Evolutionary conservation across 1,140 invertebrate genomes (phyloP), one percentile per base, ranked within the genome.

Genomic region (Druon quercuslanigerum): DNA sequence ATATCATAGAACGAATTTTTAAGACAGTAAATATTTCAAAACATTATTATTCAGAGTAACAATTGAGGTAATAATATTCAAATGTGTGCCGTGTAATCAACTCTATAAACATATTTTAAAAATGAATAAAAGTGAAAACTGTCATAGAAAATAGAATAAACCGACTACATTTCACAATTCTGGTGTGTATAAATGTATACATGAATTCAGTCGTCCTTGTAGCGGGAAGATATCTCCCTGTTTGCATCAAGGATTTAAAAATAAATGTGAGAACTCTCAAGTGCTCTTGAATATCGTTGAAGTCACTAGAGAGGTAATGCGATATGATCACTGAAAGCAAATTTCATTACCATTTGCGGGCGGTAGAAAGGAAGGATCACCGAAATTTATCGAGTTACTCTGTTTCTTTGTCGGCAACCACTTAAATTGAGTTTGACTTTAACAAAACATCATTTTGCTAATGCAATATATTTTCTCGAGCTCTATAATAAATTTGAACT

Each of bases 281-380:
- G 25, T 66, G 60, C 7, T 40, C 60, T 40, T 66, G 14, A 46
- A 16, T 7, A 66, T 66, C 20, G 60, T 66, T 40, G 60, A 66
- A 66, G 25, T 33, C 14, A 40, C 60, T 66, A 33, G 25, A 66
- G 25, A 66, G 16, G 14, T 16, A 66, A 66, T 66, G 60, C 60
- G 33, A 66, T 66, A 66, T 66, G 60, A 66, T 46, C 60, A 66
- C 60, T 66, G 60, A 33, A 2, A 66, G 60, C 14, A 66, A 66
- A 66, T 66, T 40, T 40, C 40, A 33, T 66, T 66, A 66, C 40
- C 25, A 16, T 66, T 46, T 66, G 33, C 16, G 60, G n/a, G 25
- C 14, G 13, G 25, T n/a, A 46, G 20, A 14, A 60, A 60, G 57
- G 20, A 60, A 66, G 25, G n/a, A 66, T 66, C 60, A 40, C 16